phyloP scores from a whole-genome alignment of 2,888 invertebrate genomes.

The Mythimna loreyi region DNA sequence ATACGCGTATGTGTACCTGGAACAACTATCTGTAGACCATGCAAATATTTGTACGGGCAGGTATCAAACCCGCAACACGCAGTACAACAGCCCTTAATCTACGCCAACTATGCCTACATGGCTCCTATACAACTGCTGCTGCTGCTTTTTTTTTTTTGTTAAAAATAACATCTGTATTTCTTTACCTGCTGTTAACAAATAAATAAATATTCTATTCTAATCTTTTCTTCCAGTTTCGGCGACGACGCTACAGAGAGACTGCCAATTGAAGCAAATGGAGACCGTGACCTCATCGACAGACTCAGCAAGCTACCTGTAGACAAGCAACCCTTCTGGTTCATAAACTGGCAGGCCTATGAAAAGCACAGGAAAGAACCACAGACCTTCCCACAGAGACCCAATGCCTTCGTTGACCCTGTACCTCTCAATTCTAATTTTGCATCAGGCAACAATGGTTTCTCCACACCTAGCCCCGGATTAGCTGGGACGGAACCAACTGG shows the following conservation, averaged over 20 bases:
- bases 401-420: conserved; percentile 68
- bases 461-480: conserved; percentile 8
- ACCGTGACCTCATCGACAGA: conserved; percentile 91
- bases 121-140: too few relatives aligned
- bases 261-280: conserved; percentile 93
- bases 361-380: conserved; percentile 87
- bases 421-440: conserved; percentile 20
- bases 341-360: conserved; percentile 93
- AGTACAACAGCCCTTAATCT: too few relatives aligned
- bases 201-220: too few relatives aligned
- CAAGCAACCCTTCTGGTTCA: conserved; percentile 93
- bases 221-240: conserved; percentile 76
- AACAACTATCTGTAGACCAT: too few relatives aligned
- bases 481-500: not conserved
- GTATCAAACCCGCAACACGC: too few relatives aligned
- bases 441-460: not conserved
- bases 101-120: too few relatives aligned
- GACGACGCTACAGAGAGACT: conserved; percentile 83
- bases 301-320: conserved; percentile 92
- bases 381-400: conserved; percentile 80
- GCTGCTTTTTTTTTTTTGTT: too few relatives aligned
- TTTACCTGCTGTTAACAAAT: too few relatives aligned
- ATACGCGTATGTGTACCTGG: too few relatives aligned
- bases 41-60: too few relatives aligned
- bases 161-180: too few relatives aligned